phyloP scores from a whole-genome alignment of 2,797 vertebrate genomes.

The Pseudocheirus occidentalis region DNA sequence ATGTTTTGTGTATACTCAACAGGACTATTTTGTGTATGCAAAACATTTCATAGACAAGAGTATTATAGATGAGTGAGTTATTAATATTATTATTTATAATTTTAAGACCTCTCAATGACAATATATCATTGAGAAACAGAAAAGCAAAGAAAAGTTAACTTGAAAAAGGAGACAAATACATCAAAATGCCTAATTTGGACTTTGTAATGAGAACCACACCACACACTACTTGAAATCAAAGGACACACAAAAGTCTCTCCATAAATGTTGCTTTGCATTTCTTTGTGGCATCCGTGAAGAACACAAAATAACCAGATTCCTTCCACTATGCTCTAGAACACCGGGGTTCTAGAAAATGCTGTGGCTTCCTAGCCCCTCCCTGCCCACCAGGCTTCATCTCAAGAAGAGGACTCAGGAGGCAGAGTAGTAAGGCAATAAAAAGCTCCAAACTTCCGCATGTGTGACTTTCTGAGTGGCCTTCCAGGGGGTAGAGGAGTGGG shows the following conservation, averaged over 20 bases:
- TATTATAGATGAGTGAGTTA: not conserved
- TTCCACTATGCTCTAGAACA: slow-evolving; percentile 74
- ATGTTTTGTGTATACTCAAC: not conserved
- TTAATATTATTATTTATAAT: not conserved
- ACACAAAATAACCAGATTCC: not conserved
- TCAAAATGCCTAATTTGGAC: not conserved
- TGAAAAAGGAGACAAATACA: not conserved
- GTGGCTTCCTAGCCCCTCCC: slow-evolving; percentile 80
- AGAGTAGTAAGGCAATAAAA: slow-evolving; percentile 80
- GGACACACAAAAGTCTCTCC: not conserved
- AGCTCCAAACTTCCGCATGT: slow-evolving; percentile 84
- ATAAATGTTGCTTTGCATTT: not conserved
- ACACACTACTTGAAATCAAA: not conserved
- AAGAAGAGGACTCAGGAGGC: slow-evolving; percentile 79
- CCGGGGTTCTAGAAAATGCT: slow-evolving; percentile 82
- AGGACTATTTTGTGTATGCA: not conserved
- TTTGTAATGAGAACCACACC: not conserved
- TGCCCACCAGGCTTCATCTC: slow-evolving; percentile 81
- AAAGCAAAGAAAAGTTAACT: not conserved
- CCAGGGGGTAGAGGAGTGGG: slow-evolving; percentile 76
- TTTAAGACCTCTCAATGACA: not conserved
- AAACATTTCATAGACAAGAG: not conserved
- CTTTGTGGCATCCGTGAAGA: not conserved
- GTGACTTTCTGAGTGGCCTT: slow-evolving; percentile 82
- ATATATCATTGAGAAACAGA: not conserved